Conservation (phyloP, 2,888 invertebrate species). For the Agonopterix arenella region DNA sequence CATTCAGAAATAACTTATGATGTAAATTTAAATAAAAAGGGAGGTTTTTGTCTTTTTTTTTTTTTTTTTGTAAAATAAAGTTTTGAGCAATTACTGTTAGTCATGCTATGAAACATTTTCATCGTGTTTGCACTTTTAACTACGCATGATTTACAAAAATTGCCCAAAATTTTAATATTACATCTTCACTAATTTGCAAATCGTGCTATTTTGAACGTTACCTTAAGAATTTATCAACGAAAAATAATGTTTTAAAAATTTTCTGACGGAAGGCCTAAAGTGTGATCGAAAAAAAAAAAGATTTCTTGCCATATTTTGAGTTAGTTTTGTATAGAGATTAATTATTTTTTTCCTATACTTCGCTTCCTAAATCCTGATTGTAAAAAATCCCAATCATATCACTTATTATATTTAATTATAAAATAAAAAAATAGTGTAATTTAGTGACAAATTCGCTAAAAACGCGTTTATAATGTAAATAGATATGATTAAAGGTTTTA, state of each 20-base stretch:
- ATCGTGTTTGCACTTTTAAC: no score
- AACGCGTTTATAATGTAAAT: constrained; percentile 20
- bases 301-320: background rate
- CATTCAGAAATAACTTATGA: no score
- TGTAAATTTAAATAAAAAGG: no score
- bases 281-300: background rate
- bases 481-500: constrained; percentile 25
- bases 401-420: constrained; percentile 41
- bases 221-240: constrained; percentile 2
- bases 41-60: no score
- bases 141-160: no score
- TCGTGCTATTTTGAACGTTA: no score
- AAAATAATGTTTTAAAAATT: constrained; percentile 13
- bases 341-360: constrained; percentile 21
- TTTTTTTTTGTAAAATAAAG: no score
- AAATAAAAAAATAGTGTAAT: constrained; percentile 46
- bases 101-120: no score
- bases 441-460: constrained; percentile 47
- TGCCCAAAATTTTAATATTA: no score
- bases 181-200: no score
- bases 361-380: constrained; percentile 41
- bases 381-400: constrained; percentile 68
- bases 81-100: no score
- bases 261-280: background rate
- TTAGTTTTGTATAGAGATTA: constrained; percentile 15